Percentiles rank a stretch among this genome's conserved stretches.
phyloP scores from a whole-genome alignment of 2,888 invertebrate genomes.

The Nomada flava region DNA sequence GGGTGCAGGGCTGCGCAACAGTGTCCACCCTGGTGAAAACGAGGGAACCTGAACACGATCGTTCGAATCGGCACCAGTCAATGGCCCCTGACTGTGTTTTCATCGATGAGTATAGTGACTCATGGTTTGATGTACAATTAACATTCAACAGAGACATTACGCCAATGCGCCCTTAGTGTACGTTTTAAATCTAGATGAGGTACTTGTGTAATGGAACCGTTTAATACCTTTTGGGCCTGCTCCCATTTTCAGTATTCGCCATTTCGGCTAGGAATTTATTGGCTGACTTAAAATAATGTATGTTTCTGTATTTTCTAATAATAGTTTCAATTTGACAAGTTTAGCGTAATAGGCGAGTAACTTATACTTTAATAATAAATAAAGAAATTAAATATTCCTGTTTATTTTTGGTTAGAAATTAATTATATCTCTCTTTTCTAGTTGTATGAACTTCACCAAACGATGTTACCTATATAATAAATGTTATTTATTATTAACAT shows the following conservation, averaged over 20 bases:
- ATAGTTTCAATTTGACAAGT: too few relatives aligned
- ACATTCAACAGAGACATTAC: conserved; percentile 67
- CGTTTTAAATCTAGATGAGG: conserved; percentile 47
- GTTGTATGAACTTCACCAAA: too few relatives aligned
- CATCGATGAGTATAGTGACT: conserved; percentile 54
- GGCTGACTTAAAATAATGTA: not conserved
- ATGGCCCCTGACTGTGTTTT: conserved; percentile 42
- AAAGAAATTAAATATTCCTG: too few relatives aligned
- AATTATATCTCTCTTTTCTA: too few relatives aligned
- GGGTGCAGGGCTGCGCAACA: conserved; percentile 25
- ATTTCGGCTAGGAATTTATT: conserved; percentile 45
- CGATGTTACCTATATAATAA: too few relatives aligned
- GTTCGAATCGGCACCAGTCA: conserved; percentile 27
- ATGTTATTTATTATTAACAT: too few relatives aligned
- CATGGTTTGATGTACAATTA: conserved; percentile 69
- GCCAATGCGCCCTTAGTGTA: conserved; percentile 7
- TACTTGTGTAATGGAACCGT: conserved; percentile 48
- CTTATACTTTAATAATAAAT: too few relatives aligned
- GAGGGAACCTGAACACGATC: conserved; percentile 17
- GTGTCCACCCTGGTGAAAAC: conserved; percentile 40
- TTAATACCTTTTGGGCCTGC: conserved; percentile 40
- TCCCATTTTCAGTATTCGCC: not conserved
- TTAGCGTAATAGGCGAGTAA: too few relatives aligned
- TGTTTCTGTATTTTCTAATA: too few relatives aligned
- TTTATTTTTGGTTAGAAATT: too few relatives aligned